phyloP scores from a whole-genome alignment of 1,140 invertebrate genomes.

The Drosophila sturtevanti region DNA sequence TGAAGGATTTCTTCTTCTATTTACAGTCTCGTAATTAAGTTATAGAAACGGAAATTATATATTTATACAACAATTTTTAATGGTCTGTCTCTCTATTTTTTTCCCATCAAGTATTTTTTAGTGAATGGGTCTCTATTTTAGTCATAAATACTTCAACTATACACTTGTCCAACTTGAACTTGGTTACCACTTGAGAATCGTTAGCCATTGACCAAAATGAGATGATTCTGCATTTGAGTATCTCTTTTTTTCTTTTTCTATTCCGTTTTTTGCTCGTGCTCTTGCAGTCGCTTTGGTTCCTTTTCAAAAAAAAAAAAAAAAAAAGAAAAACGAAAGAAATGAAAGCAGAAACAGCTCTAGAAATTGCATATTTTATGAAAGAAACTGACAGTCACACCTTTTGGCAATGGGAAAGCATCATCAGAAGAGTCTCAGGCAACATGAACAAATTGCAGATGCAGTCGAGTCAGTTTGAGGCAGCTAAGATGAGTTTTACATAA shows the following conservation, averaged over 20 bases:
- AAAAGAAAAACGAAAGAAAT: background rate
- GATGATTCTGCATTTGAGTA: constrained; percentile 8
- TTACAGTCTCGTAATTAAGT: background rate
- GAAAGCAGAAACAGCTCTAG: constrained; percentile 24
- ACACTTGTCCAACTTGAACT: background rate
- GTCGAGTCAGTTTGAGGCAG: constrained; percentile 18
- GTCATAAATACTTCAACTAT: constrained; percentile 2
- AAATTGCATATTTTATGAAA: constrained; percentile 46
- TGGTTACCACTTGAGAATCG: background rate
- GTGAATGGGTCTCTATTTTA: background rate
- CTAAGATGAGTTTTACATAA: constrained; percentile 63
- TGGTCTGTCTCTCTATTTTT: background rate
- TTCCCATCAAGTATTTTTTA: background rate
- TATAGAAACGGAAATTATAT: background rate
- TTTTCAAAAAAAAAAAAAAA: background rate
- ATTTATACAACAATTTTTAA: background rate
- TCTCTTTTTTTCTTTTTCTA: constrained; percentile 6
- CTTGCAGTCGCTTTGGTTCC: constrained; percentile 10
- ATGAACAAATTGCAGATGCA: constrained; percentile 53
- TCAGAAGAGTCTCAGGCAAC: background rate
- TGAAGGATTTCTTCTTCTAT: background rate
- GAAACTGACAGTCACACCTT: constrained; percentile 41
- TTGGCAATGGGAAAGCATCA: constrained; percentile 37
- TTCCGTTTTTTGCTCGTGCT: constrained; percentile 1
- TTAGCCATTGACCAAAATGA: constrained; percentile 5